Evolutionary conservation across 1,140 invertebrate genomes (phyloP).

Genomic region (Trissolcus basalis): DNA sequence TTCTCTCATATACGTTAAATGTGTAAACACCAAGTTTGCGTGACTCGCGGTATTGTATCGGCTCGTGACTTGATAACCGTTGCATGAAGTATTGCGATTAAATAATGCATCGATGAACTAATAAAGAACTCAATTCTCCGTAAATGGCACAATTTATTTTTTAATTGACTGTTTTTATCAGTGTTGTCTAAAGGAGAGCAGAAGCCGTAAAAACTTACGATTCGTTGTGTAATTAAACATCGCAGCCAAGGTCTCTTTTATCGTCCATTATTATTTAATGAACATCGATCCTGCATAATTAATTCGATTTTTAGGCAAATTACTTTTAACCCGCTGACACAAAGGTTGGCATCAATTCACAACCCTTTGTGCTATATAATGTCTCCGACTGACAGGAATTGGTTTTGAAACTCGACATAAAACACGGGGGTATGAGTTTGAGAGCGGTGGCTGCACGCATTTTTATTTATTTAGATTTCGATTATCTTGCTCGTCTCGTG

Average conservation of each 20-base stretch:
- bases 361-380: conserved; percentile 36
- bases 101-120: conserved; percentile 31
- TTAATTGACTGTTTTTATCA: conserved; percentile 22
- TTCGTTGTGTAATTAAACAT: conserved; percentile 15
- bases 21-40: conserved; percentile 30
- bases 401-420: conserved; percentile 43
- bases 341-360: conserved; percentile 37
- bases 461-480: conserved; percentile 71
- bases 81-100: conserved; percentile 20
- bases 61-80: conserved; percentile 31
- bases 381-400: conserved; percentile 53
- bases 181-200: not conserved
- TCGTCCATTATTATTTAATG: not conserved
- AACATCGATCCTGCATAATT: conserved; percentile 25
- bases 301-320: conserved; percentile 38
- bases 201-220: conserved; percentile 18
- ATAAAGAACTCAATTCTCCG: conserved; percentile 14
- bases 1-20: conserved; percentile 25
- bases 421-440: conserved; percentile 22
- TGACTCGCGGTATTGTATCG: conserved; percentile 37
- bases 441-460: conserved; percentile 48
- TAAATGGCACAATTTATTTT: conserved; percentile 19
- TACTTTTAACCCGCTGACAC: conserved; percentile 37
- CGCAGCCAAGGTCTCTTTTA: not conserved
- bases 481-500: conserved; percentile 66